Base-by-base conservation (phyloP, 2,113 vertebrate species). In the Ariopsis seemanni region DNA sequence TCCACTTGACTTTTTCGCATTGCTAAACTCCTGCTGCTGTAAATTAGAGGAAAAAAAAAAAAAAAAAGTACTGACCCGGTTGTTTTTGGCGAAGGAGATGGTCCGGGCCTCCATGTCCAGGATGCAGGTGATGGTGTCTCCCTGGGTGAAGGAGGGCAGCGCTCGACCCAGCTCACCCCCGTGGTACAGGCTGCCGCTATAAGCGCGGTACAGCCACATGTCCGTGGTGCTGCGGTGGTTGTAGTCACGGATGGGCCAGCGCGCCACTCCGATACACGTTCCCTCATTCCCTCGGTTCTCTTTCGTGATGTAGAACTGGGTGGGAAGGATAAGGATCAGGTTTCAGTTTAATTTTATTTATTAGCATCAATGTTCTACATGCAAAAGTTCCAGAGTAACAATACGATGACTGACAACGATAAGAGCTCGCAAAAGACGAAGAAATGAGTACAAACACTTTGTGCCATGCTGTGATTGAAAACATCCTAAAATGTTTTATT, bases 171-270 rank as follows among this genome's bases (percentile, higher is more conserved):
- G 93, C 52, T 96, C 96, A 1, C 96, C 96, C 15, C 95, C 93
- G 4, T 96, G 96, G 89, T 96, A 96, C 83, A 96, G 93, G 89
- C 95, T 96, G 27, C 96, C 96, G n/a, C 95, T 96, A 84, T 96
- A 96, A 50, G 96, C 96, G 0, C 96, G 94, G 89, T 96, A 96
- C 85, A 96, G 92, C 96, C 96, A 96, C 96, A 96, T 96, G 91
- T 96, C 95, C 0, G 95, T 95, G 88, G 95, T 96, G 87, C 95
- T 96, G 27, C 96, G 95, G 88, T 96, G 95, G 93, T 96, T 96
- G 91, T 94, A 95, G 92, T 96, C 96, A 62, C 93, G 92, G 79
- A 96, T 92, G 1, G 96, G 95, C 96, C 96, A 96, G 84, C 95
- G 95, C 4, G 95, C 95, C 58, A 96, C 94, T 0, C 96, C 96